Evolutionary conservation across 2,797 vertebrate genomes (phyloP), one percentile per base, ranked within the genome.

Genomic region (Nyctibius grandis): DNA sequence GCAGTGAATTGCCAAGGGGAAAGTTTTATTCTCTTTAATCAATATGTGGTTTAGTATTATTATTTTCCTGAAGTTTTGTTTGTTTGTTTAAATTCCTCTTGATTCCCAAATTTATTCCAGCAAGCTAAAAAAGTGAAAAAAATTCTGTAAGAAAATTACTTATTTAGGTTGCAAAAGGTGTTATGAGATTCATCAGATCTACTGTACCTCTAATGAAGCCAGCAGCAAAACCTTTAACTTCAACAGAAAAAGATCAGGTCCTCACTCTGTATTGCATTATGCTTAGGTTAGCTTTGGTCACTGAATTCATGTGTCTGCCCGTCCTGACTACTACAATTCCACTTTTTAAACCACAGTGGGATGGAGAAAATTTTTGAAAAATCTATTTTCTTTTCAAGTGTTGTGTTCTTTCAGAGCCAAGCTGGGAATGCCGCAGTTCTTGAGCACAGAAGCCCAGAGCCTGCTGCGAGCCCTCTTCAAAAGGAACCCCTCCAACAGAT

Each of bases 341-440:
- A 0, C 45, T 63, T 26, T 69, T 56, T 69, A 76, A 60, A 48
- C 40, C 29, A 59, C 67, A 48, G 15, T 40, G 50, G n/a, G 51
- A 53, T 53, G 50, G 45, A 65, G 76, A 67, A 95, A 70, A 64
- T 3, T 45, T 91, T 75, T 75, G 64, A 86, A 72, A 95, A 93
- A 70, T 74, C 80, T 96, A 87, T 96, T 96, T 89, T 87, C 78
- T 96, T 93, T 94, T 92, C 92, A 96, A 97, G 94, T 94, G 73
- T 77, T 70, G 40, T 94, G 68, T 81, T 96, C 90, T 97, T 97
- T 50, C 97, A 99, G 99, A 97, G 99, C 99, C 85, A 99, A 99
- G 97, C 98, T 99, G 93, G 99, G 99, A 79, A 99, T 99, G 99
- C 99, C 99, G 0, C 99, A 99, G 96, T 99, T 99, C 96, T 97